Evolutionary conservation across 2,113 vertebrate genomes (phyloP).

Genomic region (Hassar affinis): DNA sequence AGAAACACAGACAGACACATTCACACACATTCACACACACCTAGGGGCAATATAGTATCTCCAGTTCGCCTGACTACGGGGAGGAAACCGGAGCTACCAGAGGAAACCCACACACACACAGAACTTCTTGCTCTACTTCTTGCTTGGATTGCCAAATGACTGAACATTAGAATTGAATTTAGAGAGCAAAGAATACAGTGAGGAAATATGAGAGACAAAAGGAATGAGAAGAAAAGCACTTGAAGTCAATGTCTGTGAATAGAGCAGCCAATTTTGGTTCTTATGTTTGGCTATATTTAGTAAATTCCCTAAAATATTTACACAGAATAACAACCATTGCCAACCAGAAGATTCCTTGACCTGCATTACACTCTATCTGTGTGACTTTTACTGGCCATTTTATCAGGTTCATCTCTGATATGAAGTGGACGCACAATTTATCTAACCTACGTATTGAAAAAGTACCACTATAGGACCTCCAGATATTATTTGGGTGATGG

Average conservation of each 20-base stretch:
- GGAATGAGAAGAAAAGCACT: not conserved
- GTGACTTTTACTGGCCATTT: not conserved
- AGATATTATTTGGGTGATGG: not conserved
- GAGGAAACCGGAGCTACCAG: too few species aligned
- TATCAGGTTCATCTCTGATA: not conserved
- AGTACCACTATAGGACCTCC: not conserved
- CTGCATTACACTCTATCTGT: not conserved
- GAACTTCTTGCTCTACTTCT: too few species aligned
- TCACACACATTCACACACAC: too few species aligned
- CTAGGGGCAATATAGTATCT: too few species aligned
- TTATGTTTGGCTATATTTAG: not conserved
- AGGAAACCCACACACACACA: too few species aligned
- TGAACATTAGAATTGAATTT: slow-evolving; percentile 43
- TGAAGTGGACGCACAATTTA: not conserved
- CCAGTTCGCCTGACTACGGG: too few species aligned
- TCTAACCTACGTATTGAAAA: not conserved
- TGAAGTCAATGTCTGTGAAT: not conserved
- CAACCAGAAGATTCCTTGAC: not conserved
- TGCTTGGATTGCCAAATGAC: slow-evolving; percentile 25
- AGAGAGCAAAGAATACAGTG: slow-evolving; percentile 18
- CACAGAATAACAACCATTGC: not conserved
- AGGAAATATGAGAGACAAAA: slow-evolving; percentile 24
- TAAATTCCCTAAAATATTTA: not conserved
- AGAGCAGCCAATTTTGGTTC: not conserved
- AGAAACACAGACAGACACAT: too few species aligned